phyloP scores from a whole-genome alignment of 2,113 vertebrate species.

The Ancistrus triradiatus region DNA sequence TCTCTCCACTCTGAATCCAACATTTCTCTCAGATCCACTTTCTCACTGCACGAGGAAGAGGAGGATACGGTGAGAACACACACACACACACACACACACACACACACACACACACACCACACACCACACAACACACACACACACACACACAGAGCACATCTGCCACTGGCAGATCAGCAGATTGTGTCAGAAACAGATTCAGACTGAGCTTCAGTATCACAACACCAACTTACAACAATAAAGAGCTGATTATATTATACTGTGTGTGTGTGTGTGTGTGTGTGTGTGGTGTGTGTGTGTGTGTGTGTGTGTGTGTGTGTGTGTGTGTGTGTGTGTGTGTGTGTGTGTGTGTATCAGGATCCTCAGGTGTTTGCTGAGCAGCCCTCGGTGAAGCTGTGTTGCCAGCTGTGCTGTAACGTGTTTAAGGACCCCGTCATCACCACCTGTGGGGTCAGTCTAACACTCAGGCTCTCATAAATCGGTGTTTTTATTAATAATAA shows the following conservation, averaged over 20 bases:
- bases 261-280: too few relatives aligned
- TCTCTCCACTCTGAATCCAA: conserved; percentile 96
- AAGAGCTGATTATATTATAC: conserved; percentile 7
- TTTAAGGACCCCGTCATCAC: conserved; percentile 98
- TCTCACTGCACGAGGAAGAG: conserved; percentile 95
- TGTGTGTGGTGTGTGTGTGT: too few relatives aligned
- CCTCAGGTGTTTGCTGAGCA: conserved; percentile 95
- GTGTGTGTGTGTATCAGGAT: conserved; percentile 66
- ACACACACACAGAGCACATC: background rate
- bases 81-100: background rate
- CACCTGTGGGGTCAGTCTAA: conserved; percentile 87
- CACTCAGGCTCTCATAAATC: background rate
- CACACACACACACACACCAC: background rate
- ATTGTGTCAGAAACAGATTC: background rate
- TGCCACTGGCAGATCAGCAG: conserved; percentile 15
- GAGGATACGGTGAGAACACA: conserved; percentile 82
- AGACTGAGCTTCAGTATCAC: too few relatives aligned
- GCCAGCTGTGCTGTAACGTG: conserved; percentile 92
- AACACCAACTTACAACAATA: too few relatives aligned
- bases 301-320: background rate
- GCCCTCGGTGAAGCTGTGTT: conserved; percentile 94
- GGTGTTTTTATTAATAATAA: too few relatives aligned
- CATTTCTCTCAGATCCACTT: conserved; percentile 96
- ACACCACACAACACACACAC: background rate
- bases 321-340: too few relatives aligned